Conservation (phyloP, 2,113 vertebrate genomes). For the Athene cunicularia region DNA sequence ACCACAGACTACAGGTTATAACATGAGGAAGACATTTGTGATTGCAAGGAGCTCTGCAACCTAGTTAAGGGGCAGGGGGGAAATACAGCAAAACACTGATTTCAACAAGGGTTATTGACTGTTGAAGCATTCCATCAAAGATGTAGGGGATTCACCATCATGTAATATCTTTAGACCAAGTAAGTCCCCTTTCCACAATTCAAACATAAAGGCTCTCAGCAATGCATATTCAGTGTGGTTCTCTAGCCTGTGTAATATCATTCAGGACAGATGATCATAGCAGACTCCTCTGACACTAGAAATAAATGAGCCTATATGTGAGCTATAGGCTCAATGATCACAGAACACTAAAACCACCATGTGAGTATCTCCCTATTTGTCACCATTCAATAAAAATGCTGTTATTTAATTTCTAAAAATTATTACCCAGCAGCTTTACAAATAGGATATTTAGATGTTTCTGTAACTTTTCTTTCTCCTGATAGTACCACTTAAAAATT, state of each 20-base stretch:
- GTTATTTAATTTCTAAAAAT: not conserved
- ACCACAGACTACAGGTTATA: constrained; percentile 8
- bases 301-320: not conserved
- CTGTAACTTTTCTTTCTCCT: not conserved
- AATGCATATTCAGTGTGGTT: not conserved
- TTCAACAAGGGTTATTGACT: not conserved
- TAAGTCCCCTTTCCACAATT: not conserved
- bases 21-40: not conserved
- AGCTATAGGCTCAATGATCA: not conserved
- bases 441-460: not conserved
- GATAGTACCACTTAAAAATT: not conserved
- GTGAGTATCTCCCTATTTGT: not conserved
- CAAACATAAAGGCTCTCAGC: not conserved
- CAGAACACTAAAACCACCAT: not conserved
- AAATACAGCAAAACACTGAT: not conserved
- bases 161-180: not conserved
- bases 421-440: not conserved
- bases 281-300: not conserved
- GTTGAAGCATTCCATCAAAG: not conserved
- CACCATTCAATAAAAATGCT: not conserved
- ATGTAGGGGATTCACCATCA: not conserved
- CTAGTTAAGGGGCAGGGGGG: not conserved
- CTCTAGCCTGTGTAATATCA: not conserved
- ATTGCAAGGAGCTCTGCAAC: not conserved
- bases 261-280: not conserved